phyloP scores from a whole-genome alignment of 23 tunicate genomes.

The Phallusia fumigata region DNA sequence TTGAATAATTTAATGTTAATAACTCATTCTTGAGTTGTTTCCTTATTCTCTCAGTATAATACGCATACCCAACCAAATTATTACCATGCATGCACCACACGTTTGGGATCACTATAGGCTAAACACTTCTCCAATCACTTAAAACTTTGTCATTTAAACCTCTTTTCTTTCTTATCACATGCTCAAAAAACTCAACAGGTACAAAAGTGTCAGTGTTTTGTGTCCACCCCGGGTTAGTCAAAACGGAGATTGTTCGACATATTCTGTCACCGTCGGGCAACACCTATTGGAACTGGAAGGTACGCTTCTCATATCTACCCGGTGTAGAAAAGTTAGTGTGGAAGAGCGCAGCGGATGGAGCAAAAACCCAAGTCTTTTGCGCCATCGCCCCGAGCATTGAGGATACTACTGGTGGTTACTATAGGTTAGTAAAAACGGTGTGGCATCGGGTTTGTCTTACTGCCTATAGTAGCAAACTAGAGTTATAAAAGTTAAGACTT shows the following conservation, averaged over 20 bases:
- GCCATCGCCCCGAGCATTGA: conserved; percentile 8
- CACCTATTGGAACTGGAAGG: background rate
- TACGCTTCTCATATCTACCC: background rate
- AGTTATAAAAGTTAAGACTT: too few species aligned
- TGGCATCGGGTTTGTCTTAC: too few species aligned
- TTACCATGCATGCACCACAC: too few species aligned
- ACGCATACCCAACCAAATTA: too few species aligned
- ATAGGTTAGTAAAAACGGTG: conserved; percentile 6
- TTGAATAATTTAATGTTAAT: too few species aligned
- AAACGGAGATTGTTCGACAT: background rate
- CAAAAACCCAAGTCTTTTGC: background rate
- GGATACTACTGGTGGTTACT: background rate
- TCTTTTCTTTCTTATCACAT: too few species aligned
- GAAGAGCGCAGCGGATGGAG: background rate
- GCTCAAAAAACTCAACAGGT: background rate
- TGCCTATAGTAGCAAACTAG: too few species aligned
- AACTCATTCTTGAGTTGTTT: too few species aligned
- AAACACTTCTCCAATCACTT: too few species aligned
- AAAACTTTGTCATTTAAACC: too few species aligned
- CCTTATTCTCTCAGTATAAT: too few species aligned
- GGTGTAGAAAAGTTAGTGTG: background rate
- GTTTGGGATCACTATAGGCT: too few species aligned
- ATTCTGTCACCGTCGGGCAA: background rate
- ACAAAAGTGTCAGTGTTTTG: background rate
- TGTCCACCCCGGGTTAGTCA: conserved; percentile 1